Percentiles rank a stretch among this genome's conserved stretches.
These are phyloP conservation scores for Sceloporus tristichus DNA, from an alignment of 2,113 vertebrate genomes.

Conservation along the genomic window DNA sequence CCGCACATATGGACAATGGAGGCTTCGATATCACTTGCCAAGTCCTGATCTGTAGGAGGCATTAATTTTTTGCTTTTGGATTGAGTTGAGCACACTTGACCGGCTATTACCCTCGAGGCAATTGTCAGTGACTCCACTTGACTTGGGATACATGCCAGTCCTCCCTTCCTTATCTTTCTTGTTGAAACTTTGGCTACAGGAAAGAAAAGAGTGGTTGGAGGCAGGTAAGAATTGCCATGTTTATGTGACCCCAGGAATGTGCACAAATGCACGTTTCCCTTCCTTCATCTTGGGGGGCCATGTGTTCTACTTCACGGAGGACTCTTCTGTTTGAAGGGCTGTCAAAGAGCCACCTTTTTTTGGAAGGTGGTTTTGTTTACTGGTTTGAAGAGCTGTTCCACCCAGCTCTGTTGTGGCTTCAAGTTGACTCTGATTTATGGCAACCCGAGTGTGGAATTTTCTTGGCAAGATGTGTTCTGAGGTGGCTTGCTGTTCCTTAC, in stretches of 20 bases:
- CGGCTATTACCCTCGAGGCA: neutral
- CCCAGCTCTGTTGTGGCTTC: neutral
- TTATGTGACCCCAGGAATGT: neutral
- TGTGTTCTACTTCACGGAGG: neutral
- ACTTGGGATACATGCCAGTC: neutral
- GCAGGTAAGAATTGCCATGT: neutral
- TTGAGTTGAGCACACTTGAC: neutral
- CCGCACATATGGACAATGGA: too few relatives aligned
- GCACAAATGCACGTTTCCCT: neutral
- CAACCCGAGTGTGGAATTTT: too few relatives aligned
- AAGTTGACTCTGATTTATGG: too few relatives aligned
- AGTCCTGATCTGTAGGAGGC: neutral
- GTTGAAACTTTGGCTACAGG: neutral
- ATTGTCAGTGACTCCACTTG: conserved; percentile 3
- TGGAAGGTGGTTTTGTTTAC: neutral
- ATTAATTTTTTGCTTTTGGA: too few relatives aligned
- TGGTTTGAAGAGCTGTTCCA: neutral
- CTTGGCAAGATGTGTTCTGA: too few relatives aligned
- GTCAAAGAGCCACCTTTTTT: neutral
- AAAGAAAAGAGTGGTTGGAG: neutral
- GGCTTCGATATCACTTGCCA: neutral
- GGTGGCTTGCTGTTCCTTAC: too few relatives aligned
- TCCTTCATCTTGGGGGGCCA: neutral
- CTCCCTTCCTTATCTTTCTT: neutral
- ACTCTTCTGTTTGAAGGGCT: too few relatives aligned